These are phyloP conservation scores for Sarcophilus harrisii DNA, from an alignment of 2,797 vertebrate species.

Conservation along the genomic window DNA sequence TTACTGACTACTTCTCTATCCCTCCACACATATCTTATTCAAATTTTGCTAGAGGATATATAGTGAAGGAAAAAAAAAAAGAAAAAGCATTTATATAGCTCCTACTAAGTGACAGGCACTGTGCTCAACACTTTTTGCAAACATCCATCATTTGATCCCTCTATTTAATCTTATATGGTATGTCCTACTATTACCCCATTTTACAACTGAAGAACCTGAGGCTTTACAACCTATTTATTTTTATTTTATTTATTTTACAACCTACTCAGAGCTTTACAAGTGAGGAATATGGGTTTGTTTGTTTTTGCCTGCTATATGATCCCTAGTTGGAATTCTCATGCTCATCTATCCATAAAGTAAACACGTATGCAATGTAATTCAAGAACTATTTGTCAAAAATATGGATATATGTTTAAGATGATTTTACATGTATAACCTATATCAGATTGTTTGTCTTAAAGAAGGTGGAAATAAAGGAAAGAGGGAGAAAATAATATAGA, in stretches of 20 bases:
- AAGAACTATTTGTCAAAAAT: slow-evolving; percentile 19
- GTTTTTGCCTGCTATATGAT: not conserved
- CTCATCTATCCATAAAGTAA: not conserved
- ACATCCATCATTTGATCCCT: not conserved
- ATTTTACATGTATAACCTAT: no score
- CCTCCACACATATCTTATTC: not conserved
- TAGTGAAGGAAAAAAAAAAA: not conserved
- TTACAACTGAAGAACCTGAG: not conserved
- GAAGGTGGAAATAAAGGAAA: no score
- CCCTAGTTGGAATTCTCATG: slow-evolving; percentile 3
- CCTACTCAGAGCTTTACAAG: not conserved
- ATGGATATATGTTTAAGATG: no score
- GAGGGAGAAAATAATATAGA: no score
- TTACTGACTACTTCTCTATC: not conserved
- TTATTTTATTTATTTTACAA: no score
- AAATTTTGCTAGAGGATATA: not conserved
- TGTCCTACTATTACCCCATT: not conserved
- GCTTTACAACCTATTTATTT: no score
- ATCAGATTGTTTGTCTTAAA: no score
- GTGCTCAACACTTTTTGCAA: not conserved
- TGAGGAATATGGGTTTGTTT: not conserved
- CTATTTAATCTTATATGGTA: not conserved
- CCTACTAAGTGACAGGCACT: not conserved
- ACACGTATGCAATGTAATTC: not conserved
- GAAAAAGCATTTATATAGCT: not conserved